phyloP scores from a whole-genome alignment of 2,888 invertebrate species.

The Ditula angustiorana region DNA sequence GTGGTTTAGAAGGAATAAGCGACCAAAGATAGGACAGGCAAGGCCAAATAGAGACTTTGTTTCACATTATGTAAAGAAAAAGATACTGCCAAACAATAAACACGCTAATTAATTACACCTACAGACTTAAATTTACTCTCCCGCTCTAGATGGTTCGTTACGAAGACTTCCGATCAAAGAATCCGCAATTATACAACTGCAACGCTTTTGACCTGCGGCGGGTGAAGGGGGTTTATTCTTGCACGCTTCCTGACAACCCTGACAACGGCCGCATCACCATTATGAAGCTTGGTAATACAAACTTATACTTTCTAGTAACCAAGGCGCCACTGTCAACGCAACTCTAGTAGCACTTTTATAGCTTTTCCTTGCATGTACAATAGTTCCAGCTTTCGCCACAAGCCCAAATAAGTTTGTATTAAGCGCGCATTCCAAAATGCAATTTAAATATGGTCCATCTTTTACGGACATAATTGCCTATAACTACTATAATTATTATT shows the following conservation, averaged over 20 bases:
- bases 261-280: conserved; percentile 70
- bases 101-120: background rate
- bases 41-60: too few species aligned
- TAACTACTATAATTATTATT: conserved; percentile 18
- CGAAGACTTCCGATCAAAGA: conserved; percentile 69
- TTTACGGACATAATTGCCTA: conserved; percentile 24
- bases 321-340: background rate
- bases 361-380: background rate
- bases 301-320: background rate
- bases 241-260: conserved; percentile 73
- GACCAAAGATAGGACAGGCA: too few species aligned
- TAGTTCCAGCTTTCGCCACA: conserved; percentile 14
- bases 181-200: conserved; percentile 69
- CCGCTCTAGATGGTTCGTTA: conserved; percentile 73
- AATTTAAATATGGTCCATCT: conserved; percentile 12
- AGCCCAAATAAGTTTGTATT: background rate
- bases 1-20: too few species aligned
- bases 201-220: conserved; percentile 69
- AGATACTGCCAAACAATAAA: too few species aligned
- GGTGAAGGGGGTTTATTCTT: conserved; percentile 71
- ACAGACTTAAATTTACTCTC: background rate
- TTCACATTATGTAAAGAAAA: too few species aligned
- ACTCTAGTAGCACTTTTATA: too few species aligned
- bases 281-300: conserved; percentile 68
- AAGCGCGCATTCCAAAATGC: conserved; percentile 7